phyloP scores from a whole-genome alignment of 2,113 vertebrate species.

The Meles meles region DNA sequence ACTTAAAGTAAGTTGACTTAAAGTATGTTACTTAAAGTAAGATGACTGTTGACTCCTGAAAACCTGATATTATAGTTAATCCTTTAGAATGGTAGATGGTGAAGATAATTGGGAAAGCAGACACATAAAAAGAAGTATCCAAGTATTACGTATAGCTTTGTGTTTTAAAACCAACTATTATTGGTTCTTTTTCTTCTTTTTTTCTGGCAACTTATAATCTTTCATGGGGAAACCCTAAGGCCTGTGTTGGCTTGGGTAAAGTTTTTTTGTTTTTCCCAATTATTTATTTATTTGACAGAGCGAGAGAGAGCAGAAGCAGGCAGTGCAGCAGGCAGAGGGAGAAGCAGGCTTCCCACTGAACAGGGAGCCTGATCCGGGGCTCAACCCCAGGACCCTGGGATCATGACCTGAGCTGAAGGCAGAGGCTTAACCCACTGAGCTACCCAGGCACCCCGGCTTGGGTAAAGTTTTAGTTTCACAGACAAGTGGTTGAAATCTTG shows the following conservation, averaged over 20 bases:
- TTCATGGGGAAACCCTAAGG: neutral
- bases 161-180: constrained; percentile 1
- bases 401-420: too few relatives aligned
- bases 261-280: neutral
- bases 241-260: neutral
- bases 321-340: too few relatives aligned
- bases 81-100: neutral
- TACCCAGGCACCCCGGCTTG: neutral
- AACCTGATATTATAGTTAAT: neutral
- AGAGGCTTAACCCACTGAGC: too few relatives aligned
- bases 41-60: neutral
- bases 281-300: too few relatives aligned
- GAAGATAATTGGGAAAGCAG: neutral
- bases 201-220: neutral
- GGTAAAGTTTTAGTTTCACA: neutral
- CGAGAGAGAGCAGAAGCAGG: too few relatives aligned
- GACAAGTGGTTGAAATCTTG: neutral
- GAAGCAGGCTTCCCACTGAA: too few relatives aligned
- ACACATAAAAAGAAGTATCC: neutral
- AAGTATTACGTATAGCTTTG: neutral
- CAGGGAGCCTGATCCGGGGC: too few relatives aligned
- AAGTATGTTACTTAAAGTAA: too few relatives aligned
- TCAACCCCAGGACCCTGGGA: too few relatives aligned
- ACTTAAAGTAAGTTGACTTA: too few relatives aligned
- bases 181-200: neutral